A percentile compares a stretch with the other conserved stretches of the same genome.
phyloP scores from a whole-genome alignment of 2,113 vertebrate genomes.

The Eptatretus burgeri region DNA sequence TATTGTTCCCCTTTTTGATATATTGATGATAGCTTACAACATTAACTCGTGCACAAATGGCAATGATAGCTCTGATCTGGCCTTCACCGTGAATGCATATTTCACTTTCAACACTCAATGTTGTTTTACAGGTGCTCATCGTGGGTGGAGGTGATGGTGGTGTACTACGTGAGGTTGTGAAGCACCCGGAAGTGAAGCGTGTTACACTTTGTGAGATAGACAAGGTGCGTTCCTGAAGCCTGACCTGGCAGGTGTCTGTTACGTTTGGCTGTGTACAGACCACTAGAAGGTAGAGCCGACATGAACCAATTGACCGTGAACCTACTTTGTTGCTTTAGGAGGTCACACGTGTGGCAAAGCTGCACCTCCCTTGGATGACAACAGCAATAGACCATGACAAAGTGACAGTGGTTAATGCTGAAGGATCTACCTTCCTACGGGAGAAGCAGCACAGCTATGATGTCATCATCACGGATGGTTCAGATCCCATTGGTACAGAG shows the following conservation, averaged over 20 bases:
- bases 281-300: no score
- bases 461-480: conserved; percentile 84
- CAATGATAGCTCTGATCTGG: no score
- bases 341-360: conserved; percentile 77
- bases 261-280: not conserved
- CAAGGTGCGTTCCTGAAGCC: conserved; percentile 26
- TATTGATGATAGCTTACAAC: no score
- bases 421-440: conserved; percentile 97
- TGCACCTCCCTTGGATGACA: conserved; percentile 77
- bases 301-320: no score
- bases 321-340: conserved; percentile 23
- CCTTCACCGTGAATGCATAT: no score
- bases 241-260: not conserved
- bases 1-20: no score
- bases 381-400: conserved; percentile 71
- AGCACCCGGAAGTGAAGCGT: conserved; percentile 50
- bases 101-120: no score
- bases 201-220: conserved; percentile 89
- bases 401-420: conserved; percentile 56
- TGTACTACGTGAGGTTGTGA: conserved; percentile 67
- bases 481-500: conserved; percentile 73
- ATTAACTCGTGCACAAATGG: no score
- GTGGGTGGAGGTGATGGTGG: conserved; percentile 84
- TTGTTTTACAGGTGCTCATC: conserved; percentile 40
- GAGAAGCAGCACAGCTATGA: conserved; percentile 90